Percentiles rank a stretch among this genome's conserved stretches.
phyloP scores from a whole-genome alignment of 1,140 invertebrate genomes.

The Megalonaias nervosa region DNA sequence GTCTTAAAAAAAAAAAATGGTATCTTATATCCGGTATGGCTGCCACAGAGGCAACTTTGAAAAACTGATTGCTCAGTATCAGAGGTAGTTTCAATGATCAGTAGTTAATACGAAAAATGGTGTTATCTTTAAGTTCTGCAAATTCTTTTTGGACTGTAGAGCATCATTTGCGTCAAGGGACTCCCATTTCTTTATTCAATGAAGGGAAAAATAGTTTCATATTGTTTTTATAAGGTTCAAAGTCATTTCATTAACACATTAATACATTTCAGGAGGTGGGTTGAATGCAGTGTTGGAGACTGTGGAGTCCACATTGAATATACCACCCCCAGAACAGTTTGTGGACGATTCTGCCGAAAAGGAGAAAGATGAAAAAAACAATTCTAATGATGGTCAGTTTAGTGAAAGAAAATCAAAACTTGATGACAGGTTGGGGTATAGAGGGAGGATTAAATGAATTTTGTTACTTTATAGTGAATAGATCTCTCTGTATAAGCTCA shows the following conservation, averaged over 20 bases:
- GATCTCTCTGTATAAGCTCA: neutral
- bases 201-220: neutral
- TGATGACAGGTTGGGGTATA: conserved; percentile 8
- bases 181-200: no score
- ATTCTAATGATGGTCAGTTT: conserved; percentile 5
- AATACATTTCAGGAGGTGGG: conserved; percentile 75
- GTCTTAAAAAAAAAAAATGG: no score
- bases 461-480: neutral
- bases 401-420: neutral
- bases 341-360: conserved; percentile 70
- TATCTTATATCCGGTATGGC: no score
- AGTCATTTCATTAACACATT: neutral
- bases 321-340: conserved; percentile 83
- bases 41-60: no score
- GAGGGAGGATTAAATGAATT: neutral
- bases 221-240: neutral
- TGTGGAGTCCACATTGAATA: conserved; percentile 78
- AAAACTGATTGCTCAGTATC: no score
- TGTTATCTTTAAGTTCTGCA: no score
- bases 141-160: no score
- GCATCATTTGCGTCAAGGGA: no score
- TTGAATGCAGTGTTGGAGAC: conserved; percentile 83
- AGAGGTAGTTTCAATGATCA: no score
- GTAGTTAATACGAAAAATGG: no score
- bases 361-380: conserved; percentile 33